Conservation (phyloP, 2,888 invertebrate genomes). For the Caenorhabditis angaria region DNA sequence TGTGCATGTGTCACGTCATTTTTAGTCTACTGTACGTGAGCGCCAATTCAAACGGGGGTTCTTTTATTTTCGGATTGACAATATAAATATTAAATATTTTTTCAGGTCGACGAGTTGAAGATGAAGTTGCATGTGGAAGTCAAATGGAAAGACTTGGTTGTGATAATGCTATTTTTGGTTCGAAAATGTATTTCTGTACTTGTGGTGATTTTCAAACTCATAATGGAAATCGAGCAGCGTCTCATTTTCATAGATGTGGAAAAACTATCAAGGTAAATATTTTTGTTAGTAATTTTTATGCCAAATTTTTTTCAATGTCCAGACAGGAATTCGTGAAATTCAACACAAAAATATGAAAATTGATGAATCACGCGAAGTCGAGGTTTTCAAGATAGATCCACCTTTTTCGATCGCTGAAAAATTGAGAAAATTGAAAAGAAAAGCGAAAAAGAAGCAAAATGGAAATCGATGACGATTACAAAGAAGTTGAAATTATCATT, state of each 20-base stretch:
- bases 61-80: too few species aligned
- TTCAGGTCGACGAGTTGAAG: constrained; percentile 24
- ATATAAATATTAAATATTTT: too few species aligned
- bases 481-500: neutral
- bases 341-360: neutral
- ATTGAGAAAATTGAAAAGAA: constrained; percentile 10
- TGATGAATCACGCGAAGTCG: constrained; percentile 20
- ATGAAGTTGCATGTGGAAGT: constrained; percentile 22
- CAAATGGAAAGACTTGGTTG: constrained; percentile 19
- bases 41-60: too few species aligned
- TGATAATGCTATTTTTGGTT: constrained; percentile 15
- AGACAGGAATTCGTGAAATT: neutral
- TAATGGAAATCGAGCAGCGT: constrained; percentile 36
- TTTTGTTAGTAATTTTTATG: neutral
- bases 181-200: constrained; percentile 13
- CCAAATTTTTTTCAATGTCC: neutral
- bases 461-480: neutral
- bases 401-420: constrained; percentile 12
- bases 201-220: constrained; percentile 27
- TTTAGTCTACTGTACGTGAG: too few species aligned
- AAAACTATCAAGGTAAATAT: constrained; percentile 7
- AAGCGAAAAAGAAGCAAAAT: neutral
- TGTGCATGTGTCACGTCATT: too few species aligned
- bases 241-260: constrained; percentile 31
- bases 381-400: constrained; percentile 23